Base-by-base conservation (phyloP, 2,113 vertebrate genomes). In the Ammodytes marinus region DNA sequence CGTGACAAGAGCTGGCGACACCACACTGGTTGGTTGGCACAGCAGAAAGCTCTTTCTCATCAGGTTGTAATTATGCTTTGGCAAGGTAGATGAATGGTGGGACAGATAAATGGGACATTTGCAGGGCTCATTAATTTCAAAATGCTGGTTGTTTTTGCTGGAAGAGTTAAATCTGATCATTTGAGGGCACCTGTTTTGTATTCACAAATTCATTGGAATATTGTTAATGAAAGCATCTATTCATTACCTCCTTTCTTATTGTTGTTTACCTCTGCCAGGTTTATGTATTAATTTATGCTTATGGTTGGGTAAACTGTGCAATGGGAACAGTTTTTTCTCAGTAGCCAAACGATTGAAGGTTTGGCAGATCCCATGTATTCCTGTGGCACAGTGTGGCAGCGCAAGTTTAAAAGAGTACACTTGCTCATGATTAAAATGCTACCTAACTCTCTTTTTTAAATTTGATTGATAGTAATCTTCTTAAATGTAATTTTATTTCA, bases 41-140 rank as follows among this genome's bases (percentile, higher is more conserved):
- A 46, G 69, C 57, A 46, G 55, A 64, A 17, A 7, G 43, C 74
- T 72, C 19, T 4, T 70, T 60, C 76, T 86, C 75, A 85, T 72
- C 74, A 84, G 67, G 84, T 81, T 68, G n/a, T 72, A 65, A 65
- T 88, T 71, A 79, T 77, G 65, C 73, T 85, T 71, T 83, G 81
- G 73, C 86, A 74, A 79, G 46, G 60, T 82, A 65, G 69, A 59
- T 37, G 54, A 64, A 79, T 77, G 69, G 61, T 73, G 86, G 78
- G 68, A 27, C 10, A 70, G 52, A 61, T 50, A 67, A 74, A 57
- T 37, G 17, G 46, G 52, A 76, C 40, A 84, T 83, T 78, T 68
- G n/a, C 54, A 73, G 12, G 58, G 63, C 39, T 86, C 77, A 70
- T 74, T 80, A 69, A 72, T 74, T 84, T 79, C 42, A 37, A 57